phyloP scores from a whole-genome alignment of 2,888 invertebrate species.

The Hypercompe scribonia region DNA sequence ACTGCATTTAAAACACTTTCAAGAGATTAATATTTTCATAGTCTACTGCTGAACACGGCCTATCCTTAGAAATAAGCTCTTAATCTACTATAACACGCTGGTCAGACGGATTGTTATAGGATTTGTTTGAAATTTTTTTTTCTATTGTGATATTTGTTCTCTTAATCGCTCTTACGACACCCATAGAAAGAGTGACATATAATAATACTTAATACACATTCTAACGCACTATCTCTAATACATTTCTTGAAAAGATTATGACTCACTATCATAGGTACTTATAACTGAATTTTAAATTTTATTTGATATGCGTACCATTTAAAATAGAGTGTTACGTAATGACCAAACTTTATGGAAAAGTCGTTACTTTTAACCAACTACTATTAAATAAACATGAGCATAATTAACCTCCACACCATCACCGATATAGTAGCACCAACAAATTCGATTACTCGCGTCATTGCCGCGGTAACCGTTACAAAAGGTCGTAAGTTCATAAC shows the following conservation, averaged over 20 bases:
- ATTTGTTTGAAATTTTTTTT: too few species aligned
- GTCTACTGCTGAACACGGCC: too few species aligned
- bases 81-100: too few species aligned
- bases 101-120: too few species aligned
- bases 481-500: conserved; percentile 38
- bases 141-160: too few species aligned
- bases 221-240: too few species aligned
- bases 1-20: too few species aligned
- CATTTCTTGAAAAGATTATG: neutral
- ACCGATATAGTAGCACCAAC: conserved; percentile 4
- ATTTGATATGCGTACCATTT: neutral
- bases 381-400: neutral
- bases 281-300: neutral
- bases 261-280: neutral
- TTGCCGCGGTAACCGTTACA: conserved; percentile 1
- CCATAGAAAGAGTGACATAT: too few species aligned
- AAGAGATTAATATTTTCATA: too few species aligned
- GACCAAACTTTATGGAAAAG: neutral
- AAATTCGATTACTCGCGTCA: conserved; percentile 11
- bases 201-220: too few species aligned
- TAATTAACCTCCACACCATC: neutral
- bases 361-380: neutral
- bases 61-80: too few species aligned
- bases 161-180: too few species aligned
- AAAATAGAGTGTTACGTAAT: neutral